Base-by-base conservation (phyloP, 2,888 invertebrate genomes). In the Acronicta leporina region DNA sequence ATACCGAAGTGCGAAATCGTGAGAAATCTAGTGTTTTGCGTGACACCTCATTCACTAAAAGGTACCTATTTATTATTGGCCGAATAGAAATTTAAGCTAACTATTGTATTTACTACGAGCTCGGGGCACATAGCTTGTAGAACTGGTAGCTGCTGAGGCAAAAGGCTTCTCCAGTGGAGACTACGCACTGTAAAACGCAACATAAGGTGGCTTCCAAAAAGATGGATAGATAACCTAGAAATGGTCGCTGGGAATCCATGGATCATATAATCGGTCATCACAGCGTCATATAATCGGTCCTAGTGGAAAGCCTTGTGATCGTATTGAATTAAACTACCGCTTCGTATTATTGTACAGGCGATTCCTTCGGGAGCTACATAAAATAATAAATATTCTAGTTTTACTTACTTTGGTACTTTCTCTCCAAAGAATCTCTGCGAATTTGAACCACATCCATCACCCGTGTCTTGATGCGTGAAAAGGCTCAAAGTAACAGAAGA, bases 1-100 rank as follows among this genome's bases (percentile, higher is more conserved):
- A 63, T 58, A 46, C 14, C 30, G 30, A 40, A n/a, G 20, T 48
- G 48, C 35, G 53, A 69, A 68, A 64, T 64, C 69, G 68, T 68
- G 68, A 42, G 69, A 69, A 65, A 15, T 46, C 30, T 11, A 50
- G 56, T 52, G 46, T 68, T 49, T 68, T 52, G 45, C 55, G 35
- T 56, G 41, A 55, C 25, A 51, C 42, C 48, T 41, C 47, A 67
- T 47, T 62, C 30, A 67, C 11, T 9, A 47, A 13, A 33, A 10
- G 11, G 33, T 38, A 8, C 6, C n/a, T n/a, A n/a, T n/a, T n/a
- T n/a, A n/a, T n/a, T 35, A 35, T 13, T 13, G 13, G 11, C 5
- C 38, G 5, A 38, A 38, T n/a, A 7, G 38, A 38, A 38, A 38
- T 5, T 38, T n/a, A 10, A n/a, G 38, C n/a, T 5, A 38, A n/a